phyloP scores from a whole-genome alignment of 2,888 invertebrate genomes.

The Magallana nippona region DNA sequence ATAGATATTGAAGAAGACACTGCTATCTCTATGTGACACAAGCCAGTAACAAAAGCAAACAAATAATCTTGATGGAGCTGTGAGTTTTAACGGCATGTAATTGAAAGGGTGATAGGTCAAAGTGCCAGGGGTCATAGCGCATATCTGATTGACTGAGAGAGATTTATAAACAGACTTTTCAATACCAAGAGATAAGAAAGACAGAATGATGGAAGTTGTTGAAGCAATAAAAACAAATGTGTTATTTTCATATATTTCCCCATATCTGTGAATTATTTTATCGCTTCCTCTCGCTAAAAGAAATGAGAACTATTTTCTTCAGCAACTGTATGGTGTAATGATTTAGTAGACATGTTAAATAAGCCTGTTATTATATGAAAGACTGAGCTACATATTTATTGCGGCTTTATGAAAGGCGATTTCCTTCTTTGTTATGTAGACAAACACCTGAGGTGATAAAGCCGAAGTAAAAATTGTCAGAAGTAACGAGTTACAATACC shows the following conservation, averaged over 20 bases:
- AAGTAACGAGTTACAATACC: neutral
- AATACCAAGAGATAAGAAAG: neutral
- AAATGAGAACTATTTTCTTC: neutral
- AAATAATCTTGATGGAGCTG: neutral
- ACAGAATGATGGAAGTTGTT: constrained; percentile 23
- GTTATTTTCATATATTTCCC: neutral
- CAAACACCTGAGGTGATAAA: constrained; percentile 22
- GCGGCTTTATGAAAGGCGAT: neutral
- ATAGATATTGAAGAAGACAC: neutral
- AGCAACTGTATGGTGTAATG: neutral
- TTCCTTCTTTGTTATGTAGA: constrained; percentile 8
- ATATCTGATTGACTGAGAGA: neutral
- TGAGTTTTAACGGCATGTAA: neutral
- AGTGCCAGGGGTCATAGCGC: neutral
- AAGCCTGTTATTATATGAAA: neutral
- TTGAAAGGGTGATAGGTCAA: constrained; percentile 4
- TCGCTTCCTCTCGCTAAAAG: neutral
- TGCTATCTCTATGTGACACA: neutral
- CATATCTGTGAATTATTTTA: neutral
- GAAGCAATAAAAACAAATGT: neutral
- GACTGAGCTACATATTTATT: neutral
- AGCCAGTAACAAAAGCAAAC: neutral
- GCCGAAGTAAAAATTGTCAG: constrained; percentile 3
- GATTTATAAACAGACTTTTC: constrained; percentile 4
- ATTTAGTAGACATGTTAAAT: neutral